Conservation (phyloP, 2,888 invertebrate genomes). For the Heliconius hortense region DNA sequence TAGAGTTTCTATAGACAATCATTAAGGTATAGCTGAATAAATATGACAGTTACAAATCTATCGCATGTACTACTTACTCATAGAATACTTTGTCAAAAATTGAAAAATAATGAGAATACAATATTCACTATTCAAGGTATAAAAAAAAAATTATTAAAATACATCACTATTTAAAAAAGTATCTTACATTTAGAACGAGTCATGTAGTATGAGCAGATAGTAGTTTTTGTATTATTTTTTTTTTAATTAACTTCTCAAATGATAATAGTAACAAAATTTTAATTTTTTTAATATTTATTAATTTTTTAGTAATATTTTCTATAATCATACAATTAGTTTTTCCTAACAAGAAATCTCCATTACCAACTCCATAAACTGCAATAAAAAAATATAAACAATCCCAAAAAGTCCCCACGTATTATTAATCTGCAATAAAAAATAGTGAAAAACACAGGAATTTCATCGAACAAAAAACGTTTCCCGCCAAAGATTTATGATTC, state of each 20-base stretch:
- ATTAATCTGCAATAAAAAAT: conserved; percentile 49
- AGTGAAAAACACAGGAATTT: conserved; percentile 76
- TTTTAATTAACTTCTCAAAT: not conserved
- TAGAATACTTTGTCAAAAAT: no score
- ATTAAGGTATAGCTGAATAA: conserved; percentile 25
- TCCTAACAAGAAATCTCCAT: conserved; percentile 16
- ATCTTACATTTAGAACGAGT: no score
- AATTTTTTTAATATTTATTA: not conserved
- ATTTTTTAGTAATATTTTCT: not conserved
- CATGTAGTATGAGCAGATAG: no score
- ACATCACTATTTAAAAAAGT: no score
- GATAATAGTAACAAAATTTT: not conserved
- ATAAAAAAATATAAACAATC: conserved; percentile 23
- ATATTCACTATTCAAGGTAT: no score
- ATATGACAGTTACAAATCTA: conserved; percentile 34
- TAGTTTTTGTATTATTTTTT: no score
- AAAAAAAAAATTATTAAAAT: no score
- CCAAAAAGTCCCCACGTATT: conserved; percentile 18
- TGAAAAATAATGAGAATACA: no score
- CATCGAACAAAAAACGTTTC: conserved; percentile 78
- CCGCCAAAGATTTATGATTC: conserved; percentile 74
- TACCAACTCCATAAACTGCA: conserved; percentile 15
- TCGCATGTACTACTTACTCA: not conserved
- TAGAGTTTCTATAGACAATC: conserved; percentile 34
- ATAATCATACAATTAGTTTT: not conserved